A percentile compares a stretch with the other conserved stretches of the same genome.
Evolutionary conservation across 2,113 vertebrate species (phyloP).

Genomic region (Chaetops frenatus): DNA sequence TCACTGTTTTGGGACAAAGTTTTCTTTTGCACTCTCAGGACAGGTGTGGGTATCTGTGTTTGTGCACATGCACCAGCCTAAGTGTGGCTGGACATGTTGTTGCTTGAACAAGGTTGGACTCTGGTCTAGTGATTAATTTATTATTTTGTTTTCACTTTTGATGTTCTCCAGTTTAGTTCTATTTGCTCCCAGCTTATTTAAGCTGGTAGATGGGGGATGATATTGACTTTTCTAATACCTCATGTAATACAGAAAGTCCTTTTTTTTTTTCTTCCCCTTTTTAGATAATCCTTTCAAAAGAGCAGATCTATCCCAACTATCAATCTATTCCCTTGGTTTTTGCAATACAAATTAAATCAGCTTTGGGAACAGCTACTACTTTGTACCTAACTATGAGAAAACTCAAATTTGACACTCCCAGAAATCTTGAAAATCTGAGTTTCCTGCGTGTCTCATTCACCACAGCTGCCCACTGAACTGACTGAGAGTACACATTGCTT

Average conservation of each 20-base stretch:
- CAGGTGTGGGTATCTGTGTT: background rate
- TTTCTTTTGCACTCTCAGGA: background rate
- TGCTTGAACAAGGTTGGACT: background rate
- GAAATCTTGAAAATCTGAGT: background rate
- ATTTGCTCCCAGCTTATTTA: background rate
- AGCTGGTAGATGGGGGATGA: background rate
- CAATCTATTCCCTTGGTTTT: background rate
- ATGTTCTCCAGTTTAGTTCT: background rate
- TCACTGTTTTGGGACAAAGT: background rate
- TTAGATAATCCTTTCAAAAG: background rate
- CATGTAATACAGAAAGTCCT: background rate
- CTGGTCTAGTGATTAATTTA: background rate
- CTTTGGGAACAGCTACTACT: background rate
- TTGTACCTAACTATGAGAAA: background rate
- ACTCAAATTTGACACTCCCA: background rate
- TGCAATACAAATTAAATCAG: background rate
- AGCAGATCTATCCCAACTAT: background rate
- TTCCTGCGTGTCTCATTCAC: background rate
- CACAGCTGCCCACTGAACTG: background rate
- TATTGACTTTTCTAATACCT: background rate
- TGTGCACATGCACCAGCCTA: background rate
- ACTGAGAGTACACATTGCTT: background rate
- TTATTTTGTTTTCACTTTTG: background rate
- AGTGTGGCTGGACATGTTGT: fast-evolving
- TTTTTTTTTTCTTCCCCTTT: background rate